Percentiles rank a stretch among this genome's conserved stretches.
These are phyloP conservation scores for Brachymystax lenok DNA, from an alignment of 2,797 vertebrate species.

Conservation along the genomic window DNA sequence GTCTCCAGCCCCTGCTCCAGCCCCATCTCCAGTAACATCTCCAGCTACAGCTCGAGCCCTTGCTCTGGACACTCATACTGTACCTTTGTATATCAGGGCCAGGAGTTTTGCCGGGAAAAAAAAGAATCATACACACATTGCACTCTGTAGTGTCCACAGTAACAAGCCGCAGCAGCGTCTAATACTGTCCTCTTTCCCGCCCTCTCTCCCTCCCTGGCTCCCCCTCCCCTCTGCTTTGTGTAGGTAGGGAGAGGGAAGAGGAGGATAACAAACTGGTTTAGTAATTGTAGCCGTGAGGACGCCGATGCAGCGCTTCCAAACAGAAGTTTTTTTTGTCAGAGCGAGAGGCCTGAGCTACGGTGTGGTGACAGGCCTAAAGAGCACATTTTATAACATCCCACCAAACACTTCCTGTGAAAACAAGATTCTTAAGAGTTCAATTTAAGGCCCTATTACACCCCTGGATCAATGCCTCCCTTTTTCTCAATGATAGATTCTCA, in stretches of 20 bases:
- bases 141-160: not conserved
- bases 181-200: not conserved
- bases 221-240: not conserved
- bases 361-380: slow-evolving; percentile 65
- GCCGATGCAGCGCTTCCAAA: not conserved
- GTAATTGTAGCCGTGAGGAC: not conserved
- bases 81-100: too few relatives aligned
- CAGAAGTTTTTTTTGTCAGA: slow-evolving; percentile 45
- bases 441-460: slow-evolving; percentile 47
- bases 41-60: not conserved
- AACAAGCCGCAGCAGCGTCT: not conserved
- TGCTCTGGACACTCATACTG: not conserved
- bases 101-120: too few relatives aligned
- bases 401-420: slow-evolving; percentile 67
- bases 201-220: not conserved
- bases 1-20: too few relatives aligned
- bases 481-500: not conserved
- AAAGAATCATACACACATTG: too few relatives aligned
- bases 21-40: too few relatives aligned
- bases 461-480: slow-evolving; percentile 41
- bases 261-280: slow-evolving; percentile 29
- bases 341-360: slow-evolving; percentile 45
- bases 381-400: slow-evolving; percentile 57
- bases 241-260: not conserved
- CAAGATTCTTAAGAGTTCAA: slow-evolving; percentile 55